These are phyloP conservation scores for Hylaeus volcanicus DNA, from an alignment of 1,140 invertebrate species.

Conservation along the genomic window DNA sequence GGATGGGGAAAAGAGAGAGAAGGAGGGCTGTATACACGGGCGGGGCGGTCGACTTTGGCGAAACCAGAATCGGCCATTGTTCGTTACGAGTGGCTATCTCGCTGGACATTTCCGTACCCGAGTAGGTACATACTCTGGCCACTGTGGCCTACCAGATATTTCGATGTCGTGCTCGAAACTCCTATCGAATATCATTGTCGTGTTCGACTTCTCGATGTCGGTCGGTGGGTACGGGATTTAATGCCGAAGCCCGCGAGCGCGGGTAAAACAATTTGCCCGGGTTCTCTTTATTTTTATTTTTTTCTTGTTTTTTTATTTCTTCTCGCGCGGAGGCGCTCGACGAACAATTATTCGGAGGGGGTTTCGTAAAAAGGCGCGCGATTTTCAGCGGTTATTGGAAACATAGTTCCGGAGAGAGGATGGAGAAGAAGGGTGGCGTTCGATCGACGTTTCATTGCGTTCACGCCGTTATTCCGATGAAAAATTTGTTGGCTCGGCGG, in stretches of 20 bases:
- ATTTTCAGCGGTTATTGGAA: slow-evolving; percentile 9
- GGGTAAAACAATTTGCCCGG: slow-evolving; percentile 24
- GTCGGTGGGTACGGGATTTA: slow-evolving; percentile 33
- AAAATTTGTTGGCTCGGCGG: slow-evolving; percentile 45
- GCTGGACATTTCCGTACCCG: slow-evolving; percentile 76
- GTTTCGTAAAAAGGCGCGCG: background rate
- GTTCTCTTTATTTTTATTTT: no score
- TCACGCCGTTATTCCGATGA: background rate
- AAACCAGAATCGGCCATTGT: slow-evolving; percentile 76
- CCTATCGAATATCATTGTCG: slow-evolving; percentile 52
- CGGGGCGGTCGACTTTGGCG: slow-evolving; percentile 64
- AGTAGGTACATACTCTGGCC: slow-evolving; percentile 53
- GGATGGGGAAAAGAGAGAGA: slow-evolving; percentile 34
- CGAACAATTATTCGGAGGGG: background rate
- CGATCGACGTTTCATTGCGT: background rate
- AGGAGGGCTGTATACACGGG: slow-evolving; percentile 25
- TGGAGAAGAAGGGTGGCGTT: background rate
- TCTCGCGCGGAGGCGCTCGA: no score
- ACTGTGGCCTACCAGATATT: slow-evolving; percentile 62
- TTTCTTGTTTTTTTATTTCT: background rate
- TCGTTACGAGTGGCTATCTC: slow-evolving; percentile 77
- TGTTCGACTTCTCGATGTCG: slow-evolving; percentile 56
- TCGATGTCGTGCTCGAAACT: slow-evolving; percentile 60
- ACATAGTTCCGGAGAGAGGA: background rate
- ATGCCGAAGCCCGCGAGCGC: background rate